These are phyloP conservation scores for Penaeus vannamei DNA, from an alignment of 1,140 invertebrate genomes.

Conservation along the genomic window DNA sequence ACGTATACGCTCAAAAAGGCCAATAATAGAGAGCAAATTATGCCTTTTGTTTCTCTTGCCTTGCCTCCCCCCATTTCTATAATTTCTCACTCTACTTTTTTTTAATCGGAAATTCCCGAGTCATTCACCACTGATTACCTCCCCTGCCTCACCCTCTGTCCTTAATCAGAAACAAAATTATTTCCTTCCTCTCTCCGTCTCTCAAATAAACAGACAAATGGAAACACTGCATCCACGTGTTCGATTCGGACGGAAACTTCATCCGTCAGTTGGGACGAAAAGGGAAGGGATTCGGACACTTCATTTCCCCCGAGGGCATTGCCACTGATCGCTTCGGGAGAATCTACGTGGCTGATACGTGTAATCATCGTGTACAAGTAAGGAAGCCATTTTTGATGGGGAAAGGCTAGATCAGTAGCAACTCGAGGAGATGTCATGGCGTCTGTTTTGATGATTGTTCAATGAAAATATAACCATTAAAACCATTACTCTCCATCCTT, in stretches of 20 bases:
- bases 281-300: slow-evolving; percentile 76
- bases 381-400: slow-evolving; percentile 34
- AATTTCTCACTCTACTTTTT: no score
- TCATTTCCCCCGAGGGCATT: slow-evolving; percentile 83
- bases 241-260: slow-evolving; percentile 78
- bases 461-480: no score
- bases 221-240: slow-evolving; percentile 84
- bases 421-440: no score
- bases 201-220: slow-evolving; percentile 77
- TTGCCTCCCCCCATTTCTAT: no score
- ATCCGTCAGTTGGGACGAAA: slow-evolving; percentile 78
- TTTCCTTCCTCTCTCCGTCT: neutral
- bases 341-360: slow-evolving; percentile 84
- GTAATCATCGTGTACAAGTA: slow-evolving; percentile 79
- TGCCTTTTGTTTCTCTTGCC: no score
- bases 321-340: slow-evolving; percentile 77
- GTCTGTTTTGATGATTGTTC: no score
- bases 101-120: no score
- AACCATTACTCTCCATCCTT: no score
- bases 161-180: neutral
- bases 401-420: neutral
- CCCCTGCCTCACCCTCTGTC: no score
- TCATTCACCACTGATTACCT: no score
- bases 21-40: no score
- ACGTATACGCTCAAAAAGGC: no score